phyloP scores from a whole-genome alignment of 2,113 vertebrate genomes.

The Tupaia chinensis region DNA sequence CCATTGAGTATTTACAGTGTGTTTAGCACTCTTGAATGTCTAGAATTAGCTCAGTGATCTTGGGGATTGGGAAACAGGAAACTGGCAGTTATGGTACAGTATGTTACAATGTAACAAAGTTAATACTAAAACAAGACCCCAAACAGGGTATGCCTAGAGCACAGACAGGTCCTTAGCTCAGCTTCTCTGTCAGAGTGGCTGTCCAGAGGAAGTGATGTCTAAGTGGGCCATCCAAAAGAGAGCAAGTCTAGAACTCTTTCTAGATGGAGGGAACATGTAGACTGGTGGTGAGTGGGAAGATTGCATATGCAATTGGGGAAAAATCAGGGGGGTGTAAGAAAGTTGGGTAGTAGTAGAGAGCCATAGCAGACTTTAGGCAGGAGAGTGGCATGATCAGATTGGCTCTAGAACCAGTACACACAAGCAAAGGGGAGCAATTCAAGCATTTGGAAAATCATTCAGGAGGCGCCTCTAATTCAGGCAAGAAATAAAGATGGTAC shows the following conservation, averaged over 20 bases:
- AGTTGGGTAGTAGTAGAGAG: not conserved
- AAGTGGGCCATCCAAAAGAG: not conserved
- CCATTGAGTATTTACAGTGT: slow-evolving; percentile 30
- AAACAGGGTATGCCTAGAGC: not conserved
- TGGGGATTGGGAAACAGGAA: not conserved
- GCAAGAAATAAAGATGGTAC: not conserved
- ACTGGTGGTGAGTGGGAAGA: not conserved
- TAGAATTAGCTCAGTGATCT: slow-evolving; percentile 14
- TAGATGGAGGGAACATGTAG: not conserved
- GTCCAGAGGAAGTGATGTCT: not conserved
- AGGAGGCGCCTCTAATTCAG: slow-evolving; percentile 3
- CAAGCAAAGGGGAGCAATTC: not conserved
- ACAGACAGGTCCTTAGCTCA: not conserved
- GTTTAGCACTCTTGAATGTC: not conserved
- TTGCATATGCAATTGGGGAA: not conserved
- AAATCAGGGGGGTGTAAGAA: not conserved
- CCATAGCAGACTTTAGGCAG: not conserved
- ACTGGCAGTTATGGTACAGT: not conserved
- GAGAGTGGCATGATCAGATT: not conserved
- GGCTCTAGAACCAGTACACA: not conserved
- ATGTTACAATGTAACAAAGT: not conserved
- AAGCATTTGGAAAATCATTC: not conserved
- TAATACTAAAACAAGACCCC: not conserved
- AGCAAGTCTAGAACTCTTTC: not conserved
- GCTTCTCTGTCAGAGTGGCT: not conserved